Base-by-base conservation (phyloP, 2,797 vertebrate genomes). In the Danio kyathit region DNA sequence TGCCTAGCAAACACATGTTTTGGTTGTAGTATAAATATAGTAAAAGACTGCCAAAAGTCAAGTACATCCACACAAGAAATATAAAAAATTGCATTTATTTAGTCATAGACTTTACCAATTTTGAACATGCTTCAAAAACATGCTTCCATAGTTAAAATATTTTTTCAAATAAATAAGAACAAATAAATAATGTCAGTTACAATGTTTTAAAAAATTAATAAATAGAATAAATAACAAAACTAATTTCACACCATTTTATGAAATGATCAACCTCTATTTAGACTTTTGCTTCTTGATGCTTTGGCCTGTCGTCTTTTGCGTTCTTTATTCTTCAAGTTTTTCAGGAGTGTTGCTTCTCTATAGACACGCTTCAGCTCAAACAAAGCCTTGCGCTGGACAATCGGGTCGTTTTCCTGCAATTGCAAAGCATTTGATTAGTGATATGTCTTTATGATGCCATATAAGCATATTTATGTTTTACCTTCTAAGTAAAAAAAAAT, bases 331-430 rank as follows among this genome's bases (percentile, higher is more conserved):
- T 78, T 67, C 12, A 1, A 0, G n/a, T 40, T 49, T 49, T 29
- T 76, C 59, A 86, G 17, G 5, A 21, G 13, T 4, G 74, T 12
- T 21, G 78, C 85, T 12, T 64, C 51, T 9, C 76, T 85, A 74
- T 85, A 88, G 69, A 88, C 9, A 0, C 0, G 21, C 60, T 76
- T 83, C 40, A 88, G 61, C 74, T 88, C 87, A 40, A 61, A 81
- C 56, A 88, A 17, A 5, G 87, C 87, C 79, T 88, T 88, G 21
- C 6, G 61, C 65, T 88, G 87, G 74, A 85, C 60, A 13, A 43
- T 5, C 44, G 79, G 79, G 38, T 88, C 82, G 64, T 52, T 72
- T 64, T 80, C 81, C 87, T 88, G 57, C 40, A 48, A 83, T 51
- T 29, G 29, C 10, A 80, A 46, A 57, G 17, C 41, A 51, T 8